Evolutionary conservation across 2,888 invertebrate species (phyloP), one percentile per base, ranked within the genome.

Genomic region (Thecophora atra): DNA sequence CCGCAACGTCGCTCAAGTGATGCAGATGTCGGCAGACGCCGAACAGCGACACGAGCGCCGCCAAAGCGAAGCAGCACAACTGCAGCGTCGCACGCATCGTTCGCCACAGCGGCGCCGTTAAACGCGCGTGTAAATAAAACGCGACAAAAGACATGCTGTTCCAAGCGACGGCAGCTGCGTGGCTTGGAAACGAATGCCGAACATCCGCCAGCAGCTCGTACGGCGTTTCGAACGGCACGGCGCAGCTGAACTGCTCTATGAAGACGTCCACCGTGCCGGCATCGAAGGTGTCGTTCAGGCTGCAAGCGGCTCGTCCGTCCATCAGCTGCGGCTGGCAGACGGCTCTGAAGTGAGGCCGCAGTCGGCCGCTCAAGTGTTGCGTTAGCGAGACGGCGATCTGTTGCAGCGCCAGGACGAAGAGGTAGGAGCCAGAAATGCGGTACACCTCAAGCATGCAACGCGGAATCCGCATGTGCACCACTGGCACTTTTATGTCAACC

Each of bases 141-240:
- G 91, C 91, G 80, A 94, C 90, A 87, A 94, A 96, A 62, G 94
- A 84, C 94, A 94, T 94, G 52, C 93, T 90, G 82, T 92, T 96
- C 77, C 94, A 92, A 19, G 94, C 92, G 88, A 95, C 93, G 15
- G 95, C 95, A 44, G 96, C 93, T 87, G 96, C 96, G 21, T 95
- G 96, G 75, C 96, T 96, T 72, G 96, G 96, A 87, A 97, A 97
- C n/a, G 96, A 96, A 75, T 96, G 89, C 82, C 93, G 89, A 88
- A 93, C 89, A 84, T 94, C 93, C 79, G 92, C 91, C 78, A 92
- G 86, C 67, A 90, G 86, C 79, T 86, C 4, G 28, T n/a, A 82
- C 76, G 88, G 86, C 30, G 85, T 80, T 21, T 85, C 74, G 69
- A 90, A 88, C 0, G 86, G 86, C 58, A 87, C 88, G 60, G 73